Evolutionary conservation across 2,113 vertebrate genomes (phyloP).

Genomic region (Dasyurus viverrinus): DNA sequence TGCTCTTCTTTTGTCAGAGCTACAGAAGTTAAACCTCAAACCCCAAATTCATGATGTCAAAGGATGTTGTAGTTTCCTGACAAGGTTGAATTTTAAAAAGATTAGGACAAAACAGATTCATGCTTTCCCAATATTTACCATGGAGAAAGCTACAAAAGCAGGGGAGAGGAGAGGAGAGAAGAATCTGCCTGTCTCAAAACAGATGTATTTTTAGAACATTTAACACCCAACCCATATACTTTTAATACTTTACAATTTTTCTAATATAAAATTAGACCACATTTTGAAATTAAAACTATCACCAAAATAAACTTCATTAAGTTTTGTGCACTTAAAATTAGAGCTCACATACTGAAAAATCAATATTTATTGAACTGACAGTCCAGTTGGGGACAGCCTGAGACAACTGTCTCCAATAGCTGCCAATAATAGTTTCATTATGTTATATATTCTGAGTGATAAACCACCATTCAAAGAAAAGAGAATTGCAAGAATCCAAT

Average conservation of each 20-base stretch:
- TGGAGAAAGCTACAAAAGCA: background rate
- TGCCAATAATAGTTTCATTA: too few relatives aligned
- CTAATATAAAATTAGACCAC: background rate
- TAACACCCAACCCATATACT: background rate
- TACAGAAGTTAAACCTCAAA: constrained; percentile 56
- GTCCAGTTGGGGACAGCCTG: background rate
- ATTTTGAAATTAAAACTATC: background rate
- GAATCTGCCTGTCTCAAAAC: background rate
- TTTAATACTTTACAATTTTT: background rate
- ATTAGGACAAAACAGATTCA: constrained; percentile 27
- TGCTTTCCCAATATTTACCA: background rate
- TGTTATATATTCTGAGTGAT: too few relatives aligned
- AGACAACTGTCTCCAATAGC: too few relatives aligned
- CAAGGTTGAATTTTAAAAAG: constrained; percentile 31
- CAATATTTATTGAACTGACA: background rate
- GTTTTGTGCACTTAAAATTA: background rate
- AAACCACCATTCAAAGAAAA: too few relatives aligned
- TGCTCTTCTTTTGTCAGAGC: constrained; percentile 30
- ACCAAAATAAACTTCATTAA: constrained; percentile 7
- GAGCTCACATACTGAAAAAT: background rate
- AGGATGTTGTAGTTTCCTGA: constrained; percentile 40
- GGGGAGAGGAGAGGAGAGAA: background rate
- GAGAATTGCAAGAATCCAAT: too few relatives aligned
- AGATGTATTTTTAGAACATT: background rate
- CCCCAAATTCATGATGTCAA: constrained; percentile 22